A percentile compares a stretch with the other conserved stretches of the same genome.
Conservation (phyloP, 1,140 invertebrate genomes). For the Drosophila serrata region DNA sequence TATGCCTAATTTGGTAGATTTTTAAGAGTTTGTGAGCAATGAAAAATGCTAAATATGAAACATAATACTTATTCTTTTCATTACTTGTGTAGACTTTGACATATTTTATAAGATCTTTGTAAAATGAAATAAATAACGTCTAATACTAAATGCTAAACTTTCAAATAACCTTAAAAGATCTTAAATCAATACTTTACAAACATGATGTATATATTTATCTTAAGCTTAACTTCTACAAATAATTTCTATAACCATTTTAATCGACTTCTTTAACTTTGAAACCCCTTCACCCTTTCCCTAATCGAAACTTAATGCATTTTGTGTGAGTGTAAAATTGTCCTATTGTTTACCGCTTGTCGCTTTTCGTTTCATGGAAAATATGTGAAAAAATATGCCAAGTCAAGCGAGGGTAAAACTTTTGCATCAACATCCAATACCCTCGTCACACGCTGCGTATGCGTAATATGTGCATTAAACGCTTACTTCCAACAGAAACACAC, state of each 20-base stretch:
- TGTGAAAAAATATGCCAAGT: conserved; percentile 41
- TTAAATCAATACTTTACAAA: too few species aligned
- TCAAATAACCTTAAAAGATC: too few species aligned
- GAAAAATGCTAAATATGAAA: background rate
- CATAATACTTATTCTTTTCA: background rate
- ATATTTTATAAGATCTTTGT: background rate
- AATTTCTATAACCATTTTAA: conserved; percentile 6
- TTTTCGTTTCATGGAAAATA: background rate
- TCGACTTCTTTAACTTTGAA: conserved; percentile 14
- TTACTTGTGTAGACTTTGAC: too few species aligned
- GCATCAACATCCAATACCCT: conserved; percentile 9
- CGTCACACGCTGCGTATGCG: conserved; percentile 72
- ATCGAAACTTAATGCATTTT: conserved; percentile 49
- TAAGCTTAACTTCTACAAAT: background rate
- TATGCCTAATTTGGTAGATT: background rate
- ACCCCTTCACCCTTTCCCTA: background rate
- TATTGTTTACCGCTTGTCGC: conserved; percentile 52
- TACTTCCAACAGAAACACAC: background rate
- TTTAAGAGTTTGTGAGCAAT: background rate
- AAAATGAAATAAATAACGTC: too few species aligned
- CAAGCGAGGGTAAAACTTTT: conserved; percentile 16
- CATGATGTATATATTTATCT: too few species aligned
- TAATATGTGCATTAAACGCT: conserved; percentile 60
- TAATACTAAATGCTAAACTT: too few species aligned
- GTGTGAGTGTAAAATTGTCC: background rate